These are phyloP conservation scores for Papilio gigon DNA, from an alignment of 2,888 invertebrate species.

Conservation along the genomic window DNA sequence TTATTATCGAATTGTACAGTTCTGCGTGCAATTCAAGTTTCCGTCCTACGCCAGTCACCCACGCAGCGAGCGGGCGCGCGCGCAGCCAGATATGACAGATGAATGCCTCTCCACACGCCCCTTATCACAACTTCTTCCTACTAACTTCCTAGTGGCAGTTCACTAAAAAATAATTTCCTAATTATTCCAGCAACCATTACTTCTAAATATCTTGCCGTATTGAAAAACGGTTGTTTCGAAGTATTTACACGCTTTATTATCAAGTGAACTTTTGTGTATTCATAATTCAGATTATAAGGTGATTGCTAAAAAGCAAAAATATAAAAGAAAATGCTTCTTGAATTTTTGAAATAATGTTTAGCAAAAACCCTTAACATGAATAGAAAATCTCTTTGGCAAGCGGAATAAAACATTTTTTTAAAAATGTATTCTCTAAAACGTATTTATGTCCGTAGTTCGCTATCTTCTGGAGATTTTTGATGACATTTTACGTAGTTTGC, in stretches of 20 bases:
- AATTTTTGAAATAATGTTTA: too few species aligned
- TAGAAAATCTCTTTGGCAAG: background rate
- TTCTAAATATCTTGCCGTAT: background rate
- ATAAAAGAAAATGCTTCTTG: too few species aligned
- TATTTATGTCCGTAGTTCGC: background rate
- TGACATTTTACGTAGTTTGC: background rate
- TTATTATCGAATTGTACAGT: conserved; percentile 25
- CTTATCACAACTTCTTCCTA: conserved; percentile 47
- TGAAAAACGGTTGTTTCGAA: background rate
- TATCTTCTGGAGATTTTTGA: background rate
- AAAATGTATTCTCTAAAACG: too few species aligned
- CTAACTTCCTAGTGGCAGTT: conserved; percentile 34
- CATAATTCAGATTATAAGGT: too few species aligned
- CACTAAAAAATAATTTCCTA: conserved; percentile 7
- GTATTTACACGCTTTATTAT: conserved; percentile 38
- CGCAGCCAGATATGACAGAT: conserved; percentile 48
- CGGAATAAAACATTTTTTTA: background rate
- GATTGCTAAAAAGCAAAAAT: too few species aligned
- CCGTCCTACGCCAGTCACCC: conserved; percentile 44
- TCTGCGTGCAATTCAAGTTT: conserved; percentile 38
- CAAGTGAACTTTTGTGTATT: too few species aligned
- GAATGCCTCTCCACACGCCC: conserved; percentile 48
- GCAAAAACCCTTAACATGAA: background rate
- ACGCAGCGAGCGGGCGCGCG: conserved; percentile 46
- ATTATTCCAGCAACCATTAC: background rate